A percentile compares a stretch with the other conserved stretches of the same genome.
These are phyloP conservation scores for Nemopilema nomurai DNA, from an alignment of 30 jellyfish, hydroid and myxozoan genomes.

Conservation along the genomic window DNA sequence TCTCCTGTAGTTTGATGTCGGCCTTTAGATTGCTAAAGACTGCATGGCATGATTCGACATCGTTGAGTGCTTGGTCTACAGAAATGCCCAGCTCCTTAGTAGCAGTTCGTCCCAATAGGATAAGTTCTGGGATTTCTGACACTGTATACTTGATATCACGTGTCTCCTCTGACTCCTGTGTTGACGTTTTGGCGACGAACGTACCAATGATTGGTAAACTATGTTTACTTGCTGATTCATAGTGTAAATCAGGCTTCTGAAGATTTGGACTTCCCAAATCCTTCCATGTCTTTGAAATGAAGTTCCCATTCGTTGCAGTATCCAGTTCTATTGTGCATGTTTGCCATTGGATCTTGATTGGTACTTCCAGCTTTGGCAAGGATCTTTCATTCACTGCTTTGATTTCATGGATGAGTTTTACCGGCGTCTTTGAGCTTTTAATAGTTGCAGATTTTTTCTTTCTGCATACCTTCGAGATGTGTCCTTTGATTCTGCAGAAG, in stretches of 20 bases:
- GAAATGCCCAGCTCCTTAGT: slow-evolving; percentile 35
- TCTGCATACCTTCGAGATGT: slow-evolving; percentile 21
- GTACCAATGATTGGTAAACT: slow-evolving; percentile 31
- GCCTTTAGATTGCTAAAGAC: slow-evolving; percentile 11
- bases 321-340: slow-evolving; percentile 13
- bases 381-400: not conserved
- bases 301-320: slow-evolving; percentile 39
- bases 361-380: slow-evolving; percentile 11
- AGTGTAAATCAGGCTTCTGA: not conserved
- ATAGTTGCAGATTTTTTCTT: slow-evolving; percentile 4
- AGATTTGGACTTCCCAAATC: slow-evolving; percentile 23
- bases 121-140: slow-evolving; percentile 36
- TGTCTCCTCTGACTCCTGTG: not conserved
- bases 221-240: slow-evolving; percentile 24
- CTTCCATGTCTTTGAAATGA: slow-evolving; percentile 24
- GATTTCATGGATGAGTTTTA: not conserved
- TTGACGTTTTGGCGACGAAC: slow-evolving; percentile 11
- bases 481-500: not conserved
- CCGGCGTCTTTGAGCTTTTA: slow-evolving; percentile 6
- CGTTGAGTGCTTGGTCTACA: slow-evolving; percentile 6
- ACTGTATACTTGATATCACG: not conserved
- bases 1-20: slow-evolving; percentile 16
- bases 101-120: slow-evolving; percentile 33
- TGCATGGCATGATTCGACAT: slow-evolving; percentile 8
- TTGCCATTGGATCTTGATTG: not conserved